A percentile compares a stretch with the other conserved stretches of the same genome.
Evolutionary conservation across 2,888 invertebrate genomes (phyloP).

Genomic region (Sericinus montela): DNA sequence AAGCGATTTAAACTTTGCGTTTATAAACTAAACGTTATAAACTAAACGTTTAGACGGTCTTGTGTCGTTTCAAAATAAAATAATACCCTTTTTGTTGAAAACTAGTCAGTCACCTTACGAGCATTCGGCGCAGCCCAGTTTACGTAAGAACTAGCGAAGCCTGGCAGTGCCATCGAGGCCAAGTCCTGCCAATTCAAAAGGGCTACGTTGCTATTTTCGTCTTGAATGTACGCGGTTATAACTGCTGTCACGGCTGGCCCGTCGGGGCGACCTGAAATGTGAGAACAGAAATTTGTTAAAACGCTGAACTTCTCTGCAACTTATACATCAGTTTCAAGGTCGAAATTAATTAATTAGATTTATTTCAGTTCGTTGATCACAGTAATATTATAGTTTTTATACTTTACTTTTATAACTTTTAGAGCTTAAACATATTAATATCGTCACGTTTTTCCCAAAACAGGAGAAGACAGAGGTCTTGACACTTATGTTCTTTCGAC

Average conservation of each 20-base stretch:
- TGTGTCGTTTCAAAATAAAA: not conserved
- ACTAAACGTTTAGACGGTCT: too few relatives aligned
- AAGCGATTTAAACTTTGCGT: too few relatives aligned
- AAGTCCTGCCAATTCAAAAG: slow-evolving; percentile 63
- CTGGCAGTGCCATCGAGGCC: slow-evolving; percentile 43
- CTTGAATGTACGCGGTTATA: slow-evolving; percentile 44
- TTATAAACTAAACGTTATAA: too few relatives aligned
- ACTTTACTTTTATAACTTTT: too few relatives aligned
- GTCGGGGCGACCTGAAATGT: slow-evolving; percentile 46
- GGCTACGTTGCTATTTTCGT: slow-evolving; percentile 49
- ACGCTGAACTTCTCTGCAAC: not conserved
- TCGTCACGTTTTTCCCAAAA: too few relatives aligned
- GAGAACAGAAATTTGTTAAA: slow-evolving; percentile 11
- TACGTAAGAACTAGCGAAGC: slow-evolving; percentile 46
- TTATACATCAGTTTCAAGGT: slow-evolving; percentile 1
- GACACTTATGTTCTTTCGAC: too few relatives aligned
- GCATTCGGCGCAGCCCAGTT: slow-evolving; percentile 66
- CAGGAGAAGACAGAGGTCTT: too few relatives aligned
- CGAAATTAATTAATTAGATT: too few relatives aligned
- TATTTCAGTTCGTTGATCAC: too few relatives aligned
- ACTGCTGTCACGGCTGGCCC: slow-evolving; percentile 54
- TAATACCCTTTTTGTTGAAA: not conserved
- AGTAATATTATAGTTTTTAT: too few relatives aligned
- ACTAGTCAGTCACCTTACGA: slow-evolving; percentile 39
- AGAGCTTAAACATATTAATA: too few relatives aligned